Evolutionary conservation across 1,140 invertebrate genomes (phyloP).

Genomic region (Ephestia elutella): DNA sequence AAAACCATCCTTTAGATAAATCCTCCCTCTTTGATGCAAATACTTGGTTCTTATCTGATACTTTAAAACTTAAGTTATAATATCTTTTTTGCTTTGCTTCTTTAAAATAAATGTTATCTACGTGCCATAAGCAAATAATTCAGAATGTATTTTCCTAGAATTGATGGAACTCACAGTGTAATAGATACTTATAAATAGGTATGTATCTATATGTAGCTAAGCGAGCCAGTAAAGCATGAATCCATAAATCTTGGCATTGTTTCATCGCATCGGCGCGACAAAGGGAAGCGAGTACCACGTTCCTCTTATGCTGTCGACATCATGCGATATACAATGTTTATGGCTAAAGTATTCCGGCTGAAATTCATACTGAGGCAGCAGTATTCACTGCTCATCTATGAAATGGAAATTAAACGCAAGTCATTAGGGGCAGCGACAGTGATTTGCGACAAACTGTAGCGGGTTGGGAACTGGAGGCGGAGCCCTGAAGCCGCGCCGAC

Average conservation of each 20-base stretch:
- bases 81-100: not conserved
- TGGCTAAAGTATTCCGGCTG: not conserved
- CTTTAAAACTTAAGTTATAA: not conserved
- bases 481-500: slow-evolving; percentile 12
- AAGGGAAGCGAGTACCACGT: slow-evolving; percentile 16
- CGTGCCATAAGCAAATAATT: not conserved
- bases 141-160: slow-evolving; percentile 9
- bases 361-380: not conserved
- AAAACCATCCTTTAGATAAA: slow-evolving; percentile 12
- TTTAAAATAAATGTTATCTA: not conserved
- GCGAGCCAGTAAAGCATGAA: slow-evolving; percentile 24
- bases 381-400: slow-evolving; percentile 2
- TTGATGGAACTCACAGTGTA: not conserved
- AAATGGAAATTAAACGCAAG: slow-evolving; percentile 15
- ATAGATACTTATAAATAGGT: not conserved
- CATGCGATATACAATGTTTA: not conserved
- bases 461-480: not conserved
- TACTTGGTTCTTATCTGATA: slow-evolving; percentile 13
- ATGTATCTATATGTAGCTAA: not conserved
- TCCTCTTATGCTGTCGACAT: slow-evolving; percentile 5
- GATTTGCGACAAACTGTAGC: slow-evolving; percentile 18
- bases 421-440: slow-evolving; percentile 23
- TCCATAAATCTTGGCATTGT: slow-evolving; percentile 37
- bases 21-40: slow-evolving; percentile 16
- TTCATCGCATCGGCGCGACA: slow-evolving; percentile 30